Conservation (phyloP, 2,888 invertebrate species). For the Dorcus hopei region DNA sequence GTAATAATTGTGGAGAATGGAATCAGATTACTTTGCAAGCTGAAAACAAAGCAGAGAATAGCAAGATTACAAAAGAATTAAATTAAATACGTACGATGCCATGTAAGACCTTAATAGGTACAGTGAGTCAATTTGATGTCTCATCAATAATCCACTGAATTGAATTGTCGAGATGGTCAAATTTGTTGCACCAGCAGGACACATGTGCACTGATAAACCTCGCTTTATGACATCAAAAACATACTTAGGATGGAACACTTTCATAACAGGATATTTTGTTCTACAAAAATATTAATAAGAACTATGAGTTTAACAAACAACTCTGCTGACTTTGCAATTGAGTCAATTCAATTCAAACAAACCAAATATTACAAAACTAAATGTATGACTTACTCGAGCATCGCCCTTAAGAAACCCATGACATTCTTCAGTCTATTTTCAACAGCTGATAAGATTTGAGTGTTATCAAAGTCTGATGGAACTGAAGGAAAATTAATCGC, state of each 20-base stretch:
- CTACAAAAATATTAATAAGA: conserved; percentile 11
- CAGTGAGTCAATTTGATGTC: conserved; percentile 23
- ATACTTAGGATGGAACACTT: conserved; percentile 10
- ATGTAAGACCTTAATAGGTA: conserved; percentile 24
- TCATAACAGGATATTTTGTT: conserved; percentile 17
- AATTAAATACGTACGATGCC: conserved; percentile 18
- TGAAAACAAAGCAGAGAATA: conserved; percentile 9
- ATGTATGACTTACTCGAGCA: conserved; percentile 21
- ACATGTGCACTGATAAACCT: conserved; percentile 15
- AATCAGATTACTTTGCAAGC: conserved; percentile 23
- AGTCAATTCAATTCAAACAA: neutral
- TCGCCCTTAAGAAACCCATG: conserved; percentile 19
- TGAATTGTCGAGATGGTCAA: neutral
- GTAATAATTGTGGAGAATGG: conserved; percentile 21
- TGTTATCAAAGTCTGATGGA: neutral
- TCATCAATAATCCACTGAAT: conserved; percentile 6
- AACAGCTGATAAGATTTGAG: neutral
- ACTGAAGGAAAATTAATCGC: conserved; percentile 13
- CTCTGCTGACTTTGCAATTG: too few relatives aligned
- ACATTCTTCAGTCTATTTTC: conserved; percentile 18
- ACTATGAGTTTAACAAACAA: neutral
- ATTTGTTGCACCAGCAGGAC: neutral
- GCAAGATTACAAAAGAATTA: neutral
- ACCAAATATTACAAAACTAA: neutral
- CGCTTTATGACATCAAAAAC: conserved; percentile 20